Conservation (phyloP, 2,797 vertebrate species). For the Sphaeramia orbicularis region DNA sequence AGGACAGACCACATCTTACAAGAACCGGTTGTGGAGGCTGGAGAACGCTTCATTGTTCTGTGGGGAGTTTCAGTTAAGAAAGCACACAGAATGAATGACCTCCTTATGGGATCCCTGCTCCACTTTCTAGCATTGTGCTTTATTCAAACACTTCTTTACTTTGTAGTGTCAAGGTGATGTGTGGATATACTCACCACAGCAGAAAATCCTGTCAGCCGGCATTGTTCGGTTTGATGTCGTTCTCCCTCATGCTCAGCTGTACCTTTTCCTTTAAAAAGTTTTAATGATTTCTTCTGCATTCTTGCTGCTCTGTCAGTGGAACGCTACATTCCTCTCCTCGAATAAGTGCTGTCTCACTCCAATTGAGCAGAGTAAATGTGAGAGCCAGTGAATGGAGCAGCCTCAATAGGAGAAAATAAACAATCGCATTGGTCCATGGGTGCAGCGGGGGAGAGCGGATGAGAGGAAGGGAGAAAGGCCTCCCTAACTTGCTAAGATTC, state of each 20-base stretch:
- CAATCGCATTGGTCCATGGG: conserved; percentile 84
- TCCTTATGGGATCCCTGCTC: conserved; percentile 67
- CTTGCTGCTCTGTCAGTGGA: conserved; percentile 82
- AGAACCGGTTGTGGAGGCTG: conserved; percentile 41
- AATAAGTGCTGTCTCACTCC: conserved; percentile 86
- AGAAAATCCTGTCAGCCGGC: conserved; percentile 59
- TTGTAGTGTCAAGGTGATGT: conserved; percentile 73
- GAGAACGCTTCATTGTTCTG: conserved; percentile 67
- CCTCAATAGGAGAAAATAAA: conserved; percentile 86
- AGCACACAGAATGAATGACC: conserved; percentile 70
- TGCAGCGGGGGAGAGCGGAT: conserved; percentile 79
- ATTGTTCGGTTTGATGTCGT: conserved; percentile 49
- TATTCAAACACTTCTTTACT: conserved; percentile 63
- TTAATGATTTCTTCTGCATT: conserved; percentile 80
- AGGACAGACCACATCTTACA: conserved; percentile 61
- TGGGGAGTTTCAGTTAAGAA: conserved; percentile 64
- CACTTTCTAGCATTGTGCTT: conserved; percentile 59
- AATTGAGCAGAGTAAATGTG: conserved; percentile 85
- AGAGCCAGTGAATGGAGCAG: conserved; percentile 83
- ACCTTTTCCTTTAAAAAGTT: conserved; percentile 70
- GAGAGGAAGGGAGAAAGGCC: conserved; percentile 79
- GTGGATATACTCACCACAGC: conserved; percentile 67
- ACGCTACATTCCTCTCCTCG: conserved; percentile 81
- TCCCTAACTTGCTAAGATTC: conserved; percentile 82
- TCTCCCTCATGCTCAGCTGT: conserved; percentile 69